Percentiles rank a stretch among this genome's conserved stretches.
phyloP scores from a whole-genome alignment of 1,140 invertebrate species.

The Spodoptera litura region DNA sequence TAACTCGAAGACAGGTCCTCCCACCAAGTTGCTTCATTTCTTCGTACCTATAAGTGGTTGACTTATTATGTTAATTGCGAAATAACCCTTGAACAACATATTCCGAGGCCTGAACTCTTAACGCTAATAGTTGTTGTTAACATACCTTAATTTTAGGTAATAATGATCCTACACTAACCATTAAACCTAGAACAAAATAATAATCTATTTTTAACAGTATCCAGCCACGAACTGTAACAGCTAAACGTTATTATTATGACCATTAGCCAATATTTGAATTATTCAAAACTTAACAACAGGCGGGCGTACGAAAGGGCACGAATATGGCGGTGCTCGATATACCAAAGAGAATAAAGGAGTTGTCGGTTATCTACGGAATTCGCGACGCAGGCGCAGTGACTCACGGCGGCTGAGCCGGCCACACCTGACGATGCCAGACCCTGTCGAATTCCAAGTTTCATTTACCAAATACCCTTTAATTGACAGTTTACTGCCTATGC shows the following conservation, averaged over 20 bases:
- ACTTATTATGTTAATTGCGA: too few species aligned
- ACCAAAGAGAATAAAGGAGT: slow-evolving; percentile 81
- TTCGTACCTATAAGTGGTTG: not conserved
- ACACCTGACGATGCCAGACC: slow-evolving; percentile 78
- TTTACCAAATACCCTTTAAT: slow-evolving; percentile 50
- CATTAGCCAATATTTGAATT: slow-evolving; percentile 55
- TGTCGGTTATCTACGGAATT: slow-evolving; percentile 83
- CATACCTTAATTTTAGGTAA: too few species aligned
- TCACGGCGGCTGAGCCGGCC: slow-evolving; percentile 69
- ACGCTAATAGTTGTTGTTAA: too few species aligned
- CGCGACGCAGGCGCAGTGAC: slow-evolving; percentile 72
- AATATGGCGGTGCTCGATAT: slow-evolving; percentile 52
- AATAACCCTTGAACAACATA: too few species aligned
- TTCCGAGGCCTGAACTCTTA: too few species aligned
- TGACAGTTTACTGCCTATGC: slow-evolving; percentile 39
- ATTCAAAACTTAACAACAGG: slow-evolving; percentile 52
- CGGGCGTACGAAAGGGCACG: slow-evolving; percentile 53
- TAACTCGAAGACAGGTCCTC: not conserved
- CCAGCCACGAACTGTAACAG: not conserved
- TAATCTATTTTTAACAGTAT: slow-evolving; percentile 10
- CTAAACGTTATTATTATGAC: slow-evolving; percentile 37
- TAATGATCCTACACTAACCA: not conserved
- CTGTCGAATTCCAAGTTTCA: slow-evolving; percentile 74
- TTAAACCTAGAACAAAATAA: not conserved
- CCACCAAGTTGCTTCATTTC: not conserved